Evolutionary conservation across 1,140 invertebrate species (phyloP), one percentile per base, ranked within the genome.

Genomic region (Asbolus verrucosus): DNA sequence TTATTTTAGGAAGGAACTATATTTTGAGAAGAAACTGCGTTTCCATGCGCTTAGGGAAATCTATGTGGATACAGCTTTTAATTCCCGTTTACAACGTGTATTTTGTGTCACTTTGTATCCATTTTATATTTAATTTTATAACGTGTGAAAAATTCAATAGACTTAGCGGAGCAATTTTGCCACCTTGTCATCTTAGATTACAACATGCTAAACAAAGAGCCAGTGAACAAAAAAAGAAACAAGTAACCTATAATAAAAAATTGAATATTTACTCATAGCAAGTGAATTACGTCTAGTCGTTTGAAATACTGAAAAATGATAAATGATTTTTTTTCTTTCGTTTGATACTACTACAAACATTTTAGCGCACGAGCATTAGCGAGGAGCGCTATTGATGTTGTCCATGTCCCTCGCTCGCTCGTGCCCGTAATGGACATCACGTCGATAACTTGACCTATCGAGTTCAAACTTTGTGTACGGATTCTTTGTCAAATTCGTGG

Each of bases 51-150:
- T 46, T 19, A 46, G 41, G 41, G 41, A 46, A 46, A 46, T 46
- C 41, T 46, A 46, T 16, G 41, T 18, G 41, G 41, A 13, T 41
- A 30, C 46, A 27, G 14, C 46, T 54, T 54, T 54, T 54, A 54
- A 54, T 54, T 54, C 21, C 14, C 21, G 19, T 54, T 54, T 24
- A 54, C 41, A 46, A 46, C 16, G 15, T 46, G 41, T 46, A 21
- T 14, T 46, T 54, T 54, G 46, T 54, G 14, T 27, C n/a, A 54
- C 46, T 54, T 54, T 54, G 39, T 43, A 15, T 3, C 39, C 16
- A n/a, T 14, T 14, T 54, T 54, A 27, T 54, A 54, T 54, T 54
- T 54, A 54, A 54, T 54, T 54, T 54, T 54, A 54, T 21, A 54
- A 54, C 46, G 14, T 24, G 21, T 54, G 11, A 14, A 50, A 27